A percentile compares a stretch with the other conserved stretches of the same genome.
Conservation (phyloP, 2,113 vertebrate genomes). For the Tragulus kanchil region DNA sequence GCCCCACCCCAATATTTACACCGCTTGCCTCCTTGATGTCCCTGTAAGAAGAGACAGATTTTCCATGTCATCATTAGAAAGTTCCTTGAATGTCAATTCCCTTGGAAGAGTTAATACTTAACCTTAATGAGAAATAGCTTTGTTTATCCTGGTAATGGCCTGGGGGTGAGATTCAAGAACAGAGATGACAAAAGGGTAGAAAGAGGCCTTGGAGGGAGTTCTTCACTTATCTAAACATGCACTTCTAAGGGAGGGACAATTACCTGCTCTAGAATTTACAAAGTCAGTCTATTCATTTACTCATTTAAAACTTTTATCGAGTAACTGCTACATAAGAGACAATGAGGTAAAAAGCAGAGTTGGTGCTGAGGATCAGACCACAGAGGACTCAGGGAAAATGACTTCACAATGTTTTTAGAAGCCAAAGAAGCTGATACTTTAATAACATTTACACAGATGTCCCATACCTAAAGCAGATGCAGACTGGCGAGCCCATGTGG, state of each 20-base stretch:
- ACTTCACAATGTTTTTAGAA: background rate
- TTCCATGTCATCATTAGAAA: background rate
- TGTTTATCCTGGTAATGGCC: background rate
- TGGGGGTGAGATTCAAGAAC: background rate
- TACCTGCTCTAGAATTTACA: background rate
- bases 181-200: background rate
- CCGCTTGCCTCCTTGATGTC: background rate
- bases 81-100: background rate
- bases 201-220: background rate
- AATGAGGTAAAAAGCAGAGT: background rate
- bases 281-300: background rate
- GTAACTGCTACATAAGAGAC: background rate
- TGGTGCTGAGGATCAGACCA: background rate
- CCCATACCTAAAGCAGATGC: no score
- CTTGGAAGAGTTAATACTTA: background rate
- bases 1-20: background rate
- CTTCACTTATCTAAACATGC: background rate
- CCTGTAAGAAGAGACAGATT: background rate
- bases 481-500: no score
- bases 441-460: background rate
- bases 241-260: background rate
- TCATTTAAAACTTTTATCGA: background rate
- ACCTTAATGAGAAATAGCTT: background rate
- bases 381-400: background rate
- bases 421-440: background rate